Evolutionary conservation across 2,113 vertebrate genomes (phyloP).

Genomic region (Scytalopus superciliaris): DNA sequence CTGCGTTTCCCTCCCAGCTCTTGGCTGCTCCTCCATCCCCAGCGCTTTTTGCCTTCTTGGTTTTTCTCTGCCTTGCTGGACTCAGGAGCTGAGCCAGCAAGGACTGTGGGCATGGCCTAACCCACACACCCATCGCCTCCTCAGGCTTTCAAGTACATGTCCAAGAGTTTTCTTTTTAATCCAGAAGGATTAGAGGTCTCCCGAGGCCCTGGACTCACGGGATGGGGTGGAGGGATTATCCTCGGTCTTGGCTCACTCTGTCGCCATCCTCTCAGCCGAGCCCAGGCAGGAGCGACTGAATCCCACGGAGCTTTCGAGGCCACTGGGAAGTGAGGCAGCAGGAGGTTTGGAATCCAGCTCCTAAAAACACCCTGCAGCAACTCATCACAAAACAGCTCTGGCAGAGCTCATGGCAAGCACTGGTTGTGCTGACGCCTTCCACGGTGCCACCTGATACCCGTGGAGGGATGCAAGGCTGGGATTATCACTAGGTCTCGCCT

Average conservation of each 20-base stretch:
- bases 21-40: slow-evolving; percentile 33
- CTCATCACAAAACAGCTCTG: neutral
- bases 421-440: neutral
- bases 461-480: neutral
- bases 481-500: neutral
- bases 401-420: neutral
- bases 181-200: slow-evolving; percentile 37
- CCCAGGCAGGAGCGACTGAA: neutral
- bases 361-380: neutral
- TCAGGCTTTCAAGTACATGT: neutral
- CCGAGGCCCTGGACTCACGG: neutral
- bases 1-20: slow-evolving; percentile 32
- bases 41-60: neutral
- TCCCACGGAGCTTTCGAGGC: slow-evolving; percentile 37
- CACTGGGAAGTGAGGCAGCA: neutral
- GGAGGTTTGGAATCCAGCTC: neutral
- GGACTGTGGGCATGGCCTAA: neutral
- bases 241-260: neutral
- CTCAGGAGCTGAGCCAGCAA: neutral
- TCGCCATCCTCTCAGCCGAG: neutral
- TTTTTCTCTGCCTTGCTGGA: slow-evolving; percentile 21
- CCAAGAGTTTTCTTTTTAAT: slow-evolving; percentile 17
- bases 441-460: neutral
- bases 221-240: neutral
- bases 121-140: neutral